Evolutionary conservation across 2,797 vertebrate genomes (phyloP).

Genomic region (Thalassophryne amazonica): DNA sequence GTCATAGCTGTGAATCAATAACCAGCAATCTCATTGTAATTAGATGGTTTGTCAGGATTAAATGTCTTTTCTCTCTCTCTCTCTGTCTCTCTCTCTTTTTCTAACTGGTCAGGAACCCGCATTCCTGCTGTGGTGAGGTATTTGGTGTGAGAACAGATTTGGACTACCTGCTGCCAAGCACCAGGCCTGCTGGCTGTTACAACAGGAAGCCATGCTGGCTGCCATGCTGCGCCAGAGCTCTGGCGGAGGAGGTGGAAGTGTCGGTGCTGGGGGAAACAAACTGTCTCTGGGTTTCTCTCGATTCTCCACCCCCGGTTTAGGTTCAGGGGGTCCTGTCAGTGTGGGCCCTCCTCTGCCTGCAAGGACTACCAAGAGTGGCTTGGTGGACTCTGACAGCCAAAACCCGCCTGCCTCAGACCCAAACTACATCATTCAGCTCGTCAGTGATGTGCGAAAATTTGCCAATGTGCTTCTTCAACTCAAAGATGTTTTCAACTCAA

Average conservation of each 20-base stretch:
- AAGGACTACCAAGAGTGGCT: conserved; percentile 76
- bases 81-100: conserved; percentile 45
- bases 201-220: conserved; percentile 59
- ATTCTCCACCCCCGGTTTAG: conserved; percentile 77
- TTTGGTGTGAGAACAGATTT: conserved; percentile 49
- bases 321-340: conserved; percentile 4
- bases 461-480: conserved; percentile 91
- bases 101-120: too few species aligned
- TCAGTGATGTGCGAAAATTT: conserved; percentile 92
- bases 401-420: conserved; percentile 82
- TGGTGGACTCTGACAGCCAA: conserved; percentile 75
- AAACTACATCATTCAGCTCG: conserved; percentile 93
- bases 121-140: conserved; percentile 38
- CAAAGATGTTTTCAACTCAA: conserved; percentile 90
- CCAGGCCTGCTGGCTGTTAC: conserved; percentile 37
- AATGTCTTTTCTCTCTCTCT: neutral
- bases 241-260: conserved; percentile 53
- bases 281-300: conserved; percentile 80
- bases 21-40: neutral
- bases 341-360: conserved; percentile 70
- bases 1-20: neutral
- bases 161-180: conserved; percentile 15
- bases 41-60: neutral
- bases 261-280: conserved; percentile 72
- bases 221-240: conserved; percentile 83